Percentiles rank a stretch among this genome's conserved stretches.
phyloP scores from a whole-genome alignment of 2,888 invertebrate species.

The Tuberolachnus salignus region DNA sequence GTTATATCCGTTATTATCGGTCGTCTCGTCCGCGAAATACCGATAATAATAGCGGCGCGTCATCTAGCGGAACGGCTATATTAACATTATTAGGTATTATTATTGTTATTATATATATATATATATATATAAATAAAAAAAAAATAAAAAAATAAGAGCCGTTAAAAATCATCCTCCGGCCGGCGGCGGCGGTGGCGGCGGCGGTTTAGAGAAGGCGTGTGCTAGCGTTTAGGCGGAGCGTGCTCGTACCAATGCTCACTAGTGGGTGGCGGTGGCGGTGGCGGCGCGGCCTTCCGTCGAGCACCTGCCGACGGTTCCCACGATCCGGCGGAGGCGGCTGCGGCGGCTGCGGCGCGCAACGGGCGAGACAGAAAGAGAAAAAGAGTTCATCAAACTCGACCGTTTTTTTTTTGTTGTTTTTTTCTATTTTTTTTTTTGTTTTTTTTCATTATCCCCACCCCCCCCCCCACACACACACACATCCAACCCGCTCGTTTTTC shows the following conservation, averaged over 20 bases:
- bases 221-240: constrained; percentile 55
- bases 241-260: constrained; percentile 48
- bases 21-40: too few species aligned
- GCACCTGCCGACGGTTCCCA: constrained; percentile 56
- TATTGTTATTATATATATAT: too few species aligned
- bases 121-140: background rate
- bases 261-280: constrained; percentile 38
- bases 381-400: constrained; percentile 49
- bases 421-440: background rate
- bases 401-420: constrained; percentile 9
- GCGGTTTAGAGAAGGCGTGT: constrained; percentile 45
- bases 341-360: background rate
- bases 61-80: too few species aligned
- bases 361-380: too few species aligned
- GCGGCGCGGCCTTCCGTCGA: constrained; percentile 45
- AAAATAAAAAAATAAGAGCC: constrained; percentile 10
- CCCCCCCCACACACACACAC: too few species aligned
- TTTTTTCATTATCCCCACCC: too few species aligned
- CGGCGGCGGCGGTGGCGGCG: constrained; percentile 1
- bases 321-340: constrained; percentile 29
- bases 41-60: too few species aligned
- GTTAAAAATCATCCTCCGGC: background rate
- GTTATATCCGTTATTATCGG: too few species aligned
- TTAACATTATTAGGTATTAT: too few species aligned
- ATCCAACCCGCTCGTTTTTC: constrained; percentile 26